Conservation (phyloP, 1,140 invertebrate species). For the Euura saliciscinereae region DNA sequence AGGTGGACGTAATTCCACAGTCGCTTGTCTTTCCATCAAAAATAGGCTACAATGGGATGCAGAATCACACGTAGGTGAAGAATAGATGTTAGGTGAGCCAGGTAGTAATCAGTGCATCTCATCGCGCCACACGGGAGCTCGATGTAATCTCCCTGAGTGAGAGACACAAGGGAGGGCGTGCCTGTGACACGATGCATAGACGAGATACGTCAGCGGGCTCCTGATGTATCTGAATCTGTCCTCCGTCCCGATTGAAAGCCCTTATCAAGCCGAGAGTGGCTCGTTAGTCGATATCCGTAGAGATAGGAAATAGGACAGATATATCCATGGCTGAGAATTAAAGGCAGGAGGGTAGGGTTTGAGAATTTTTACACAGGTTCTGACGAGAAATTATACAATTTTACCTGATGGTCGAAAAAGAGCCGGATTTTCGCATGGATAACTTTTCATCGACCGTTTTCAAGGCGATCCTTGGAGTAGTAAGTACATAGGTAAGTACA, state of each 20-base stretch:
- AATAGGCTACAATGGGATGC: too few relatives aligned
- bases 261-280: not conserved
- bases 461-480: too few relatives aligned
- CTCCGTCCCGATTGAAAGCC: not conserved
- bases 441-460: too few relatives aligned
- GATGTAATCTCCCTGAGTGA: slow-evolving; percentile 7
- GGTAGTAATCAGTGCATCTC: not conserved
- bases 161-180: slow-evolving; percentile 41
- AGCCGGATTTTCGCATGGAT: too few relatives aligned
- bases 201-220: slow-evolving; percentile 45
- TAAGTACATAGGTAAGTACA: too few relatives aligned
- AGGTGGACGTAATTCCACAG: not conserved
- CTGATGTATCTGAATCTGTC: slow-evolving; percentile 56
- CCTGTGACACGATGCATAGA: slow-evolving; percentile 45
- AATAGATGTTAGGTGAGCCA: not conserved
- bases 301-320: not conserved
- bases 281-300: not conserved
- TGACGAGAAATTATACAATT: too few relatives aligned
- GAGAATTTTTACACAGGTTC: too few relatives aligned
- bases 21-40: too few relatives aligned
- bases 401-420: too few relatives aligned
- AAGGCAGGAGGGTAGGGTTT: too few relatives aligned
- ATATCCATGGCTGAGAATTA: not conserved
- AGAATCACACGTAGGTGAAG: too few relatives aligned
- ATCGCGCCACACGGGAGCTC: not conserved